These are phyloP conservation scores for Urechis unicinctus DNA, from an alignment of 2,888 invertebrate genomes.

Conservation along the genomic window DNA sequence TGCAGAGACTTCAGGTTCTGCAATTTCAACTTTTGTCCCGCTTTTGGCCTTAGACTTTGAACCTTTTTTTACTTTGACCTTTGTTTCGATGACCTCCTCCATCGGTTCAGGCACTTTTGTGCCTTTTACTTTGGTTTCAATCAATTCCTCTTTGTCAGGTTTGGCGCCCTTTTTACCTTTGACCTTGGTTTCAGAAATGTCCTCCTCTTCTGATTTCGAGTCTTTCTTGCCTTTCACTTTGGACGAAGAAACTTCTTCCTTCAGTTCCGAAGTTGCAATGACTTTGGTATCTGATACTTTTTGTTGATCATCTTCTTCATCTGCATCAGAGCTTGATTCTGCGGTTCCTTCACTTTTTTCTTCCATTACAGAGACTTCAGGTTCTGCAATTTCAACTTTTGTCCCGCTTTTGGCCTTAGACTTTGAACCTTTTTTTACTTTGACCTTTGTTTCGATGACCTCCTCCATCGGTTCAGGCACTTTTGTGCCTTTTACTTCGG, in stretches of 20 bases:
- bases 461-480: background rate
- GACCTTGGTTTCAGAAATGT: background rate
- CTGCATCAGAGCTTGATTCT: too few relatives aligned
- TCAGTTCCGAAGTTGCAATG: too few relatives aligned
- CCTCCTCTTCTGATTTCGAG: too few relatives aligned
- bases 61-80: too few relatives aligned
- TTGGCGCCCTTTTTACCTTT: too few relatives aligned
- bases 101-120: background rate
- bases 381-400: background rate
- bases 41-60: background rate
- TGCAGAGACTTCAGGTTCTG: background rate
- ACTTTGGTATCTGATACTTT: too few relatives aligned
- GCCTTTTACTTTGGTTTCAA: background rate
- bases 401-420: background rate
- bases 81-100: background rate
- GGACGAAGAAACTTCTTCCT: too few relatives aligned
- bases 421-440: too few relatives aligned
- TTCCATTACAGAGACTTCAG: background rate
- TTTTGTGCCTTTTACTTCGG: background rate
- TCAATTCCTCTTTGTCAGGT: background rate
- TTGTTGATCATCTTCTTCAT: background rate
- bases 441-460: background rate
- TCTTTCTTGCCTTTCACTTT: too few relatives aligned
- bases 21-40: background rate
- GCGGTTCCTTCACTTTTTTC: background rate